A percentile compares a stretch with the other conserved stretches of the same genome.
These are phyloP conservation scores for Aphodius sticticus DNA, from an alignment of 2,888 invertebrate genomes.

Conservation along the genomic window DNA sequence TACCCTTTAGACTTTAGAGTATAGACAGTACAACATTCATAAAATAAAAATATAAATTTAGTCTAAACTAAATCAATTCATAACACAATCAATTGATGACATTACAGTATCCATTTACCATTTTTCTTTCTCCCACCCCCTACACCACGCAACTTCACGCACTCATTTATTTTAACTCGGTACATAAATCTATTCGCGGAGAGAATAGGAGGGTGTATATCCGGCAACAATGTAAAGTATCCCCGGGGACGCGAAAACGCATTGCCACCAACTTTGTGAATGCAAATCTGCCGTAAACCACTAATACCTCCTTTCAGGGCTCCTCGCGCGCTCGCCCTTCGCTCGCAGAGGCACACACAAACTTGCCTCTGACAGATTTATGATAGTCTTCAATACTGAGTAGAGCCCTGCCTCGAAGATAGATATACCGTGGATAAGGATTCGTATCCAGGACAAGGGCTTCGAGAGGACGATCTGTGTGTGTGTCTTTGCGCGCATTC, in stretches of 20 bases:
- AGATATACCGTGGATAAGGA: constrained; percentile 20
- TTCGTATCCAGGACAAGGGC: neutral
- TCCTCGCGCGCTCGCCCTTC: constrained; percentile 37
- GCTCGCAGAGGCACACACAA: constrained; percentile 50
- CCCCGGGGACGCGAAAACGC: constrained; percentile 52
- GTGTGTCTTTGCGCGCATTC: neutral
- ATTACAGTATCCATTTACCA: neutral
- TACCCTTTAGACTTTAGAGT: neutral
- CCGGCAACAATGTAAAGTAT: constrained; percentile 50
- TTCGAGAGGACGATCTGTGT: neutral
- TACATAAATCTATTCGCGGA: constrained; percentile 49
- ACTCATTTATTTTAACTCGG: constrained; percentile 39
- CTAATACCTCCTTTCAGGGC: constrained; percentile 55
- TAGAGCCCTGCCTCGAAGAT: neutral
- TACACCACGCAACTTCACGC: constrained; percentile 11
- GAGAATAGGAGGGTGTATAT: constrained; percentile 47
- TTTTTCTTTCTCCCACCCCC: neutral
- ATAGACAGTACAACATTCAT: neutral
- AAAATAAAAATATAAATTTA: no score
- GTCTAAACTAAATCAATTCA: neutral
- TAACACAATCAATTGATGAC: constrained; percentile 25
- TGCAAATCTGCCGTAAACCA: constrained; percentile 58
- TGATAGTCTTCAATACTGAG: constrained; percentile 51
- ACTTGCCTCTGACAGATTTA: constrained; percentile 54
- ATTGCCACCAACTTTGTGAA: constrained; percentile 55